Percentiles rank a stretch among this genome's conserved stretches.
Conservation (phyloP, 2,797 vertebrate genomes). For the Erethizon dorsatum region DNA sequence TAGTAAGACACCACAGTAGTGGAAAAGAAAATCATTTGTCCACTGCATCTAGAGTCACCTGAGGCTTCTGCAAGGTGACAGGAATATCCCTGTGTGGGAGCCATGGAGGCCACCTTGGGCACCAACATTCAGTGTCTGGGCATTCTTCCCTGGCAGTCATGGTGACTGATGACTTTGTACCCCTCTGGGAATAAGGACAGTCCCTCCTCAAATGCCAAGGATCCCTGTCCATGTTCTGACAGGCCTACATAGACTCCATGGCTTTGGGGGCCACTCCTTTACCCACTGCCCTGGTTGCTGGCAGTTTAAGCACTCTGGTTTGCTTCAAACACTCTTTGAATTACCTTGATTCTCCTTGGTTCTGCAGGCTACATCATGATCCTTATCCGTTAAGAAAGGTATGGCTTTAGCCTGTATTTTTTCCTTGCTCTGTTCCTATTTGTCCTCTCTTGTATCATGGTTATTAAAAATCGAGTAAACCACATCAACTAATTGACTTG, state of each 20-base stretch:
- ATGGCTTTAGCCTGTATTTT: not conserved
- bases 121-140: not conserved
- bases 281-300: not conserved
- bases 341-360: not conserved
- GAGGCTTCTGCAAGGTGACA: not conserved
- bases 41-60: not conserved
- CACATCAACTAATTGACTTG: not conserved
- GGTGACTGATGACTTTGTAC: not conserved
- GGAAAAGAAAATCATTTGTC: not conserved
- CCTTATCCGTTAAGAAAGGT: not conserved
- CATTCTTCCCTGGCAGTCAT: not conserved
- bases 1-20: not conserved
- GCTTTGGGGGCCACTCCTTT: not conserved
- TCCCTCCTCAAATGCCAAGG: not conserved
- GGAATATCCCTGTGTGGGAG: not conserved
- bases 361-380: not conserved
- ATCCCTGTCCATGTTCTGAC: not conserved
- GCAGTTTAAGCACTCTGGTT: not conserved
- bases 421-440: not conserved
- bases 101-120: not conserved
- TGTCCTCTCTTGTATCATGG: not conserved
- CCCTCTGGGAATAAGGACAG: not conserved
- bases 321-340: not conserved
- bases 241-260: not conserved
- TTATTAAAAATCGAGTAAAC: not conserved